A percentile compares a stretch with the other conserved stretches of the same genome.
These are phyloP conservation scores for Saccopteryx leptura DNA, from an alignment of 2,113 vertebrate species.

Conservation along the genomic window DNA sequence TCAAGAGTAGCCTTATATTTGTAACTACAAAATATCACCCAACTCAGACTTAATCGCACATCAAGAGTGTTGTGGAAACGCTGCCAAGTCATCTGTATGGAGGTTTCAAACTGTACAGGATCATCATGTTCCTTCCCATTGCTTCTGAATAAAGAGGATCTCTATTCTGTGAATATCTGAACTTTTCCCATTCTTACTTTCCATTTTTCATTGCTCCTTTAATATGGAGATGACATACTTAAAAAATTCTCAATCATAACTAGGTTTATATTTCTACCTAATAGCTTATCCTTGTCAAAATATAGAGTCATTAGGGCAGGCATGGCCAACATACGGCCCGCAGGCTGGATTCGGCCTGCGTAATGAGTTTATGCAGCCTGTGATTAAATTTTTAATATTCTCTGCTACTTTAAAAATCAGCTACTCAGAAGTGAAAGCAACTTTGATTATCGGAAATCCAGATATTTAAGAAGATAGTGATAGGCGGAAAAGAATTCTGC, in stretches of 20 bases:
- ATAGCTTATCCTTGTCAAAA: neutral
- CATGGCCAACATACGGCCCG: no score
- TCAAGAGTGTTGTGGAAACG: neutral
- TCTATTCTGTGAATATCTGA: neutral
- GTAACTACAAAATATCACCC: neutral
- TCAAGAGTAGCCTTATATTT: neutral
- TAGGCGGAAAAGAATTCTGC: no score
- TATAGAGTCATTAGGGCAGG: neutral
- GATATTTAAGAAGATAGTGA: no score
- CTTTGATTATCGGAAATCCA: no score
- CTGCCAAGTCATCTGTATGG: neutral
- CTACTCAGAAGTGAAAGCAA: no score
- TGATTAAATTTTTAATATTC: no score
- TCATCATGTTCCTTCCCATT: neutral
- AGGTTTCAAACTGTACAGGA: neutral
- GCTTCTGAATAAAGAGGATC: neutral
- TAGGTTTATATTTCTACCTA: neutral
- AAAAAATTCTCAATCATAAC: neutral
- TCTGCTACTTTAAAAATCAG: no score
- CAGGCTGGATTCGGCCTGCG: no score
- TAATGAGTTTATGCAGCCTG: no score
- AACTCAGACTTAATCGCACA: neutral
- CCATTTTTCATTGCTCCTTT: neutral
- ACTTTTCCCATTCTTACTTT: neutral
- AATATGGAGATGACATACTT: neutral